phyloP scores from a whole-genome alignment of 1,140 invertebrate genomes.

The Acromyrmex charruanus region DNA sequence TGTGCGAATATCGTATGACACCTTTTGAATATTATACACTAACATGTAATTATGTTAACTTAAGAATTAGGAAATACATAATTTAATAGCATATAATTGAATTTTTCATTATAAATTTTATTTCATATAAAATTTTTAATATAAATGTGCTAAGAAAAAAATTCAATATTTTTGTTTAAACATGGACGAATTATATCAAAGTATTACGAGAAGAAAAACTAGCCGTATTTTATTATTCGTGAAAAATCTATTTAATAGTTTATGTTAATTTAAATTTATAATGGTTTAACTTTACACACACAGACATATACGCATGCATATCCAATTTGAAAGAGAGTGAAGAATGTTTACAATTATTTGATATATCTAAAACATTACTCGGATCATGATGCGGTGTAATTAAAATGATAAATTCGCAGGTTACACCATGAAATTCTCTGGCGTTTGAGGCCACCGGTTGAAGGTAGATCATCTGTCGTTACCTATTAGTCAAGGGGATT shows the following conservation, averaged over 20 bases:
- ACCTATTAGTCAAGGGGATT: constrained; percentile 66
- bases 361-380: not conserved
- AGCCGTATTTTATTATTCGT: not conserved
- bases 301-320: not conserved
- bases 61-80: not conserved
- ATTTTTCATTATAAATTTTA: not conserved
- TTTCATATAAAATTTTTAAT: not conserved
- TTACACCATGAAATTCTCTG: constrained; percentile 5
- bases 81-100: not conserved
- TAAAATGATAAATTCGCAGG: constrained; percentile 31
- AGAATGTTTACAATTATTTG: not conserved
- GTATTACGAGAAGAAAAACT: not conserved
- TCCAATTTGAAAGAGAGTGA: not conserved
- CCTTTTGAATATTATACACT: constrained; percentile 2
- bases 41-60: not conserved
- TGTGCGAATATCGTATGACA: not conserved
- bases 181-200: not conserved
- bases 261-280: not conserved
- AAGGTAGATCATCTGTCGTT: constrained; percentile 67
- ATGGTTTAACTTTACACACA: not conserved
- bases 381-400: not conserved
- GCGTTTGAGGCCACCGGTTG: not conserved
- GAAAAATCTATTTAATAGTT: not conserved
- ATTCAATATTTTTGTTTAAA: not conserved
- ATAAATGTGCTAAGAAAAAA: not conserved